Conservation (phyloP, 2,113 vertebrate genomes). For the Phalacrocorax pelagicus region DNA sequence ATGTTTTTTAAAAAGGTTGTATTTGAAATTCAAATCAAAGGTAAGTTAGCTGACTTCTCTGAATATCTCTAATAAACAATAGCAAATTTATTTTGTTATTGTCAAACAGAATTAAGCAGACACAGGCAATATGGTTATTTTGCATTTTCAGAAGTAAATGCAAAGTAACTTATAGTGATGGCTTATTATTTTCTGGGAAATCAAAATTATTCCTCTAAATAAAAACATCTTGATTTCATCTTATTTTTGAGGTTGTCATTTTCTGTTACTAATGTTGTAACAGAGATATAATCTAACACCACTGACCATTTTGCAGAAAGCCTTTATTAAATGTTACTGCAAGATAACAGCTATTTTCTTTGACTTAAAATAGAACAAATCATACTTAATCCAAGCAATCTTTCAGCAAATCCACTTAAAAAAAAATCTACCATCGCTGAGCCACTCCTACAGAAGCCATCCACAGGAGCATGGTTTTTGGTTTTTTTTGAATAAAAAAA, state of each 20-base stretch:
- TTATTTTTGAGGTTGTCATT: slow-evolving; percentile 57
- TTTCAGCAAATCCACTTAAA: slow-evolving; percentile 28
- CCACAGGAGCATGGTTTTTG: background rate
- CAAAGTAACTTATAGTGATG: slow-evolving; percentile 15
- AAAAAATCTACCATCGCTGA: background rate
- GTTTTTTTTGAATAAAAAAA: background rate
- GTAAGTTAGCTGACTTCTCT: slow-evolving; percentile 56
- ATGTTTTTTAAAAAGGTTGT: slow-evolving; percentile 70
- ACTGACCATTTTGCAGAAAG: slow-evolving; percentile 21
- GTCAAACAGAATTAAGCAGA: slow-evolving; percentile 66
- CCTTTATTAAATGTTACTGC: slow-evolving; percentile 61
- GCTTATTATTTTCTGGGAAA: slow-evolving; percentile 63
- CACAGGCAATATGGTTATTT: slow-evolving; percentile 29
- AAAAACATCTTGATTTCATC: slow-evolving; percentile 49
- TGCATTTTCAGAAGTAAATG: slow-evolving; percentile 66
- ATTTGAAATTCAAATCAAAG: slow-evolving; percentile 77
- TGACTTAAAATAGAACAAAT: slow-evolving; percentile 17
- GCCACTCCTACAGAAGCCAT: background rate
- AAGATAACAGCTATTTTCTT: slow-evolving; percentile 53
- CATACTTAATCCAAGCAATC: slow-evolving; percentile 25
- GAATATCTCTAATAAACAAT: slow-evolving; percentile 69
- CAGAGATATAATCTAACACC: slow-evolving; percentile 34
- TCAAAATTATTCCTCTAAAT: slow-evolving; percentile 66
- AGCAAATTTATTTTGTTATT: slow-evolving; percentile 71
- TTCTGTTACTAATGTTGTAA: slow-evolving; percentile 50